Evolutionary conservation across 1,140 invertebrate species (phyloP), one percentile per base, ranked within the genome.

Genomic region (Drosophila pseudoananassae): DNA sequence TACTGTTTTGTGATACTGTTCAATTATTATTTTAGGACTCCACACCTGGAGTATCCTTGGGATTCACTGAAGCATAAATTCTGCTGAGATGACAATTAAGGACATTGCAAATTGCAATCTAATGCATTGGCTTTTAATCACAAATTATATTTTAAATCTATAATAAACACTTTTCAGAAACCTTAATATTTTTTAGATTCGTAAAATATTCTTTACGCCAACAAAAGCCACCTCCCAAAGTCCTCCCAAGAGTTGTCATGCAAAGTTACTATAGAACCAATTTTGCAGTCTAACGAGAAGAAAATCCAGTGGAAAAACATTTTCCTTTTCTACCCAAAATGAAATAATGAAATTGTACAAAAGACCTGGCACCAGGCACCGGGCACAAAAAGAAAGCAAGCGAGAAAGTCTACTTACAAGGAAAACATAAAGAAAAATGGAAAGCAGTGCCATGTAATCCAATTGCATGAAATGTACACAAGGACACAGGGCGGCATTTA

Each of bases 391-490:
- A 33, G 20, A 51, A 38, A 52, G 14, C 31, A 36, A 75, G 58
- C 40, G 50, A 69, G 25, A 54, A 69, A 69, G 55, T 54, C 45
- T 55, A 46, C 43, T 46, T 46, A 61, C 57, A 56, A 69, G 63
- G 31, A 51, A 76, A 43, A 33, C 40, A 31, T 57, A 68, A 71
- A 70, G 57, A 45, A 71, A 76, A 76, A 76, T 57, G 65, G 58
- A 69, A 70, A 79, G 57, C 76, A 70, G 63, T 64, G 71, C 71
- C 77, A 64, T 79, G 71, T 79, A 79, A 79, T 79, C 77, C 77
- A 80, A 79, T 79, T 79, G 77, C 77, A 76, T 74, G 72, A 76
- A 79, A 69, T 69, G 65, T 69, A 69, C 72, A 80, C 76, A 79
- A 80, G 77, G 75, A 77, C 66, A 71, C 56, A 31, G 53, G 74